phyloP scores from a whole-genome alignment of 2,888 invertebrate species.

The Adelognathus sp. region DNA sequence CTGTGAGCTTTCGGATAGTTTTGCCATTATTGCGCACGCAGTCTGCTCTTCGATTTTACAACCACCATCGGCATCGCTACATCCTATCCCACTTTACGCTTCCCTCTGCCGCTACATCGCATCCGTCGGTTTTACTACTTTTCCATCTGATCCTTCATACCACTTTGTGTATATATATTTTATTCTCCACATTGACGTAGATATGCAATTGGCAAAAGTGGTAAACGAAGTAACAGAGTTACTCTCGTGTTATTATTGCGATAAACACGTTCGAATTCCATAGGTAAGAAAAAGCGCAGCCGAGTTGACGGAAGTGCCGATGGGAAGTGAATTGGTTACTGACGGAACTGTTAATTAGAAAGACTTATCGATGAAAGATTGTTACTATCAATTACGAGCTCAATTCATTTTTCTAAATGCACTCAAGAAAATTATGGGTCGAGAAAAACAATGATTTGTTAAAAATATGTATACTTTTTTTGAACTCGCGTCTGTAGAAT shows the following conservation, averaged over 20 bases:
- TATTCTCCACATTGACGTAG: background rate
- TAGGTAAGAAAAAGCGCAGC: too few species aligned
- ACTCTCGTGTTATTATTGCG: background rate
- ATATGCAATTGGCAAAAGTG: background rate
- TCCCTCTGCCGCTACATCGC: background rate
- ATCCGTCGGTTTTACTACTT: slow-evolving; percentile 5
- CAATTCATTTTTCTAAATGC: too few species aligned
- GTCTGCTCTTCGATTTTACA: slow-evolving; percentile 45
- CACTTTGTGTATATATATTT: background rate
- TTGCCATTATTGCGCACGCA: slow-evolving; percentile 43
- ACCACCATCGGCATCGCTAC: slow-evolving; percentile 1
- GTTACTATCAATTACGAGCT: too few species aligned
- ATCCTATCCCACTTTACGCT: background rate
- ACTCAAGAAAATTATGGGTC: too few species aligned
- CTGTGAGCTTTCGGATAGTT: slow-evolving; percentile 17
- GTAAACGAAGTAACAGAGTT: background rate
- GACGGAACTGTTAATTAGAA: too few species aligned
- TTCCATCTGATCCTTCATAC: background rate
- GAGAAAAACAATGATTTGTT: too few species aligned
- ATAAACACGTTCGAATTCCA: too few species aligned
- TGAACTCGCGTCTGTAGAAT: too few species aligned
- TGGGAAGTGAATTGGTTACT: too few species aligned
- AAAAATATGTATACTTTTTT: too few species aligned
- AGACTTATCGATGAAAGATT: too few species aligned
- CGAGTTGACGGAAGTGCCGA: too few species aligned